Conservation (phyloP, 1,140 invertebrate genomes). For the Monomorium pharaonis region DNA sequence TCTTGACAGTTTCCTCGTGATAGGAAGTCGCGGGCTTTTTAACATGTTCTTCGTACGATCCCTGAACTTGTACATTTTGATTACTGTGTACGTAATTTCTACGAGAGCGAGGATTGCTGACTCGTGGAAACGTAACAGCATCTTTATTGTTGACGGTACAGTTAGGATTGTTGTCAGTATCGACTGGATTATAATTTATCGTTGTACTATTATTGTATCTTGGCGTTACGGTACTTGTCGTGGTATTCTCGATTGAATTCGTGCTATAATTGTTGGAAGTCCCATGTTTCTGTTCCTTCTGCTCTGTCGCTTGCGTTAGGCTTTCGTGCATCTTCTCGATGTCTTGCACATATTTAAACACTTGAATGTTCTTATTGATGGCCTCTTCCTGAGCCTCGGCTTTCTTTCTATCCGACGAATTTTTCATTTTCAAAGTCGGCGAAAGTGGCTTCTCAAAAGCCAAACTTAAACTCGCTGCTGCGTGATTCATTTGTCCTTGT, state of each 20-base stretch:
- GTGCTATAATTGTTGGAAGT: slow-evolving; percentile 41
- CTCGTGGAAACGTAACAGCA: slow-evolving; percentile 53
- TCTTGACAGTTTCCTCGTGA: slow-evolving; percentile 66
- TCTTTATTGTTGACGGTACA: slow-evolving; percentile 68
- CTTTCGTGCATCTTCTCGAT: slow-evolving; percentile 80
- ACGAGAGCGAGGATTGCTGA: slow-evolving; percentile 70
- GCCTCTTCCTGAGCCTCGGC: slow-evolving; percentile 80
- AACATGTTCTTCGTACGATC: slow-evolving; percentile 53
- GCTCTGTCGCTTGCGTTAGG: slow-evolving; percentile 53
- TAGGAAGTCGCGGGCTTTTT: slow-evolving; percentile 48
- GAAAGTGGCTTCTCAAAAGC: slow-evolving; percentile 80
- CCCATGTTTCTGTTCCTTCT: slow-evolving; percentile 61
- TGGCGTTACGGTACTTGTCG: slow-evolving; percentile 58
- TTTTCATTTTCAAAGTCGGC: slow-evolving; percentile 79
- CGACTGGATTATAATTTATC: slow-evolving; percentile 59
- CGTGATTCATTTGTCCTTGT: slow-evolving; percentile 74
- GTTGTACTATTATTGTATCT: slow-evolving; percentile 59
- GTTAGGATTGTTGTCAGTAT: slow-evolving; percentile 61
- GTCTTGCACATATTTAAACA: slow-evolving; percentile 82
- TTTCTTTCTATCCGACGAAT: slow-evolving; percentile 77
- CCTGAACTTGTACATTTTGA: slow-evolving; percentile 63
- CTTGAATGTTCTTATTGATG: slow-evolving; percentile 80
- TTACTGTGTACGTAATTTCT: slow-evolving; percentile 71
- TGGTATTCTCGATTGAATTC: slow-evolving; percentile 68
- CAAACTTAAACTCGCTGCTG: slow-evolving; percentile 68